Evolutionary conservation across 2,888 invertebrate species (phyloP).

Genomic region (Nomada hirtipes): DNA sequence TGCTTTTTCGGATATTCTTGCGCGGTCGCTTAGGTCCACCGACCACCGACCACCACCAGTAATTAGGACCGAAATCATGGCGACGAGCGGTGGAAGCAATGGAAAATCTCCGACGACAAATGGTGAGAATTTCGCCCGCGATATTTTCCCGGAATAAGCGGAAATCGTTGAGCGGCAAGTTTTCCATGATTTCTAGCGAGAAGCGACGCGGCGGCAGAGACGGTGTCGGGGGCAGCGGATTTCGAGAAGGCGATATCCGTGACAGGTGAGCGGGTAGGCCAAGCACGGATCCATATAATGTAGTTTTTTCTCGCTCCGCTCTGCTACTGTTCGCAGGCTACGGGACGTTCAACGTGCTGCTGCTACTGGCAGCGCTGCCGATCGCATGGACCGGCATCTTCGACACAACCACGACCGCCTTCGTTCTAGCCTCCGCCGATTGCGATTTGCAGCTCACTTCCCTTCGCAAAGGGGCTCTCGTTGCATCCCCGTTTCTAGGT

Average conservation of each 20-base stretch:
- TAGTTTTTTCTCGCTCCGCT: too few relatives aligned
- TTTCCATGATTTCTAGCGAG: constrained; percentile 46
- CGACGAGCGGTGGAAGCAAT: constrained; percentile 6
- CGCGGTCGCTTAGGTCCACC: too few relatives aligned
- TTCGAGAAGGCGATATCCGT: constrained; percentile 90
- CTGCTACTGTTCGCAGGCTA: constrained; percentile 83
- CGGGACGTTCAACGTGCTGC: constrained; percentile 89
- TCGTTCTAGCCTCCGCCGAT: constrained; percentile 90
- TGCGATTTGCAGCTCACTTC: constrained; percentile 90
- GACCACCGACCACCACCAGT: neutral
- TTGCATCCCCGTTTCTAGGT: constrained; percentile 91
- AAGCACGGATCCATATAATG: neutral
- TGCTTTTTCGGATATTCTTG: too few relatives aligned
- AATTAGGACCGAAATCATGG: neutral
- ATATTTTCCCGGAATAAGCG: constrained; percentile 17
- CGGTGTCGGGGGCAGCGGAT: constrained; percentile 84
- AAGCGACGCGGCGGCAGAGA: constrained; percentile 60
- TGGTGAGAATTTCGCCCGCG: constrained; percentile 49
- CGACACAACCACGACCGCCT: constrained; percentile 90
- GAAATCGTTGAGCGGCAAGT: constrained; percentile 4
- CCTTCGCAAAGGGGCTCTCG: constrained; percentile 89
- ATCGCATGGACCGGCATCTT: constrained; percentile 89
- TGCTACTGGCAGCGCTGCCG: constrained; percentile 87
- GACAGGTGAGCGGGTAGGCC: constrained; percentile 84
- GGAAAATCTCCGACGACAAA: constrained; percentile 52